Base-by-base conservation (phyloP, 2,888 invertebrate genomes). In the Lasioglossum oenotherae region DNA sequence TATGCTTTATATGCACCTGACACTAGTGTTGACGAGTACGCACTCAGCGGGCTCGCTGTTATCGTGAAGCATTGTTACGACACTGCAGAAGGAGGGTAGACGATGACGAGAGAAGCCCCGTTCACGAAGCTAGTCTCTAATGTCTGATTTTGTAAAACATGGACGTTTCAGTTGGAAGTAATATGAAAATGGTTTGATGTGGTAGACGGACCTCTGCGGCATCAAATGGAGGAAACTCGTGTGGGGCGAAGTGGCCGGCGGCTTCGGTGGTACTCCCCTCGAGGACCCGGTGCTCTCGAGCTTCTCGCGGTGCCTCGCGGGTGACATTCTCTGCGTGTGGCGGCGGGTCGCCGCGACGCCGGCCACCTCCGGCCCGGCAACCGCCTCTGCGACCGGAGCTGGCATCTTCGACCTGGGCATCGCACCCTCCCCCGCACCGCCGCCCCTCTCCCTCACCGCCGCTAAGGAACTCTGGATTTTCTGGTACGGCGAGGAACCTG, bases 381-480 rank as follows among this genome's bases (percentile, higher is more conserved):
- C 94, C 90, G 89, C 83, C 87, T 95, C 95, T 82, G 92, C 93
- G 94, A 95, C 92, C 82, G 92, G 92, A 74, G 88, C 91, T 77
- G 91, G 91, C 78, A 94, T 95, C 91, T 96, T 95, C 94, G 96
- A 96, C 92, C 92, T 95, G 92, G 95, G 94, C 81, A 94, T 95
- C 87, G 96, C 96, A 94, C 96, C 96, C 94, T 96, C 96, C 95
- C 96, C 96, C 89, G 96, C 96, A 91, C 97, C 97, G 94, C 97
- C 97, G 94, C 98, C 98, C 90, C 97, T 98, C 93, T 97, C 98
- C 92, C 96, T 98, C 92, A 97, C 97, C 95, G 97, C 98, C 94
- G 97, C 98, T 95, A 99, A 99, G 96, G 99, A 99, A 96, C 97
- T 99, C 87, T 99, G 99, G 99, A 98, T 99, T 95, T 99, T 99